phyloP scores from a whole-genome alignment of 2,888 invertebrate species.

The Tanytarsus gracilentus region DNA sequence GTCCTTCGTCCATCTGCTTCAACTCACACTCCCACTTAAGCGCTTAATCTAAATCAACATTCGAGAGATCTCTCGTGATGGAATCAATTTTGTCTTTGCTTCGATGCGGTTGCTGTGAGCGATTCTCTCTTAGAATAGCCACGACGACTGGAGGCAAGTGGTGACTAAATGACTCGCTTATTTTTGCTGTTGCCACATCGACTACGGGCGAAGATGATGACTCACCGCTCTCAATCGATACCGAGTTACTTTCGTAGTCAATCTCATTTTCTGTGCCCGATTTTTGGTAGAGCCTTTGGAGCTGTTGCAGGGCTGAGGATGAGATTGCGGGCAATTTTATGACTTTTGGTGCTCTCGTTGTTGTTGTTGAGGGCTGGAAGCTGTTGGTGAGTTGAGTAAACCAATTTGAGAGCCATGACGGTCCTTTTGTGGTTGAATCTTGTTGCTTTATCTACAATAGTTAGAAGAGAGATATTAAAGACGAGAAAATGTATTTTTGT shows the following conservation, averaged over 20 bases:
- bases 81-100: slow-evolving; percentile 41
- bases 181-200: neutral
- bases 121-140: slow-evolving; percentile 7
- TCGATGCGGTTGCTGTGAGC: slow-evolving; percentile 31
- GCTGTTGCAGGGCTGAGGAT: slow-evolving; percentile 38
- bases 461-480: neutral
- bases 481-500: too few relatives aligned
- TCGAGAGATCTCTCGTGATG: slow-evolving; percentile 51
- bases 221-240: neutral
- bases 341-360: slow-evolving; percentile 45
- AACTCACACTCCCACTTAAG: neutral
- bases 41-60: slow-evolving; percentile 46
- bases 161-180: neutral
- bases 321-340: slow-evolving; percentile 44
- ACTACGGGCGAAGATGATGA: neutral
- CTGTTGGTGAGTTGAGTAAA: slow-evolving; percentile 38
- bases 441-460: slow-evolving; percentile 6
- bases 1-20: neutral
- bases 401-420: slow-evolving; percentile 45
- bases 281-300: slow-evolving; percentile 39
- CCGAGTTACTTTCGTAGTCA: neutral
- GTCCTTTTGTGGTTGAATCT: slow-evolving; percentile 11
- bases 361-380: slow-evolving; percentile 34
- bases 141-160: slow-evolving; percentile 1
- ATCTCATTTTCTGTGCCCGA: neutral